Evolutionary conservation across 2,797 vertebrate species (phyloP).

Genomic region (Cossypha caffra): DNA sequence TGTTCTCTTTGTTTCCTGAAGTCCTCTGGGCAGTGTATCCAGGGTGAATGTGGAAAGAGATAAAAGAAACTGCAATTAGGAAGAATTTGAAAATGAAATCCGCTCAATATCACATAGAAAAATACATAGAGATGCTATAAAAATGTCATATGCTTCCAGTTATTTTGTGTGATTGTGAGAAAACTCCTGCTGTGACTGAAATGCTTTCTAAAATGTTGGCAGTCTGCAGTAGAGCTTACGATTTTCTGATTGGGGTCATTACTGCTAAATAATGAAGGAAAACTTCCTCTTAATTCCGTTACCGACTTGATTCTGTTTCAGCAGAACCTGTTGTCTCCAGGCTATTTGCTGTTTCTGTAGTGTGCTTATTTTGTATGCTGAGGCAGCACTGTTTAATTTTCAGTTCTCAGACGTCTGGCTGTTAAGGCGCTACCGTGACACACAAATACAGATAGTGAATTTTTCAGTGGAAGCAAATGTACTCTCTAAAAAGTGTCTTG

Average conservation of each 20-base stretch:
- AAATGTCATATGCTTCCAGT: background rate
- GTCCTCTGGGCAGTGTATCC: background rate
- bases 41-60: background rate
- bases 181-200: background rate
- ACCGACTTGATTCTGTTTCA: background rate
- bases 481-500: background rate
- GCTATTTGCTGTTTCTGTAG: slow-evolving; percentile 1
- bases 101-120: background rate
- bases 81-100: background rate
- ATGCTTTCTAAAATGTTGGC: background rate
- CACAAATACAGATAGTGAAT: background rate
- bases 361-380: slow-evolving; percentile 28
- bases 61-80: background rate
- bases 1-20: background rate
- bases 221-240: background rate
- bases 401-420: background rate
- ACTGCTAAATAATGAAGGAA: background rate
- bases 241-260: background rate
- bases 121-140: background rate
- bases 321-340: background rate
- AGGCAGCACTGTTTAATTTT: slow-evolving; percentile 8
- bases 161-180: background rate
- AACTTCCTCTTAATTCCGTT: background rate
- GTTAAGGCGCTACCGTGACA: background rate
- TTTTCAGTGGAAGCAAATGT: background rate